phyloP scores from a whole-genome alignment of 1,140 invertebrate species.

The Mizuhopecten yessoensis region DNA sequence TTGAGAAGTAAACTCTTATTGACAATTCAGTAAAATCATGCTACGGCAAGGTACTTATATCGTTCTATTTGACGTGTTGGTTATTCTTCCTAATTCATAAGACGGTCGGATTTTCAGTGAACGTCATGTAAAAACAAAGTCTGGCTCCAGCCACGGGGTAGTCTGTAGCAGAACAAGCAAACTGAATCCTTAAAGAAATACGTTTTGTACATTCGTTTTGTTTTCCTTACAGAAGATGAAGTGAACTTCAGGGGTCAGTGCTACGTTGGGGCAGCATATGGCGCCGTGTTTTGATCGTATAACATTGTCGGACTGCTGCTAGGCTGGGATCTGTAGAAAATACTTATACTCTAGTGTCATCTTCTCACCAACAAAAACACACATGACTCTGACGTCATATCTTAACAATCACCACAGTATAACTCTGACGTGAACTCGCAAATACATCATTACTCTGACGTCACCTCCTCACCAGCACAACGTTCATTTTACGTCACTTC shows the following conservation, averaged over 20 bases:
- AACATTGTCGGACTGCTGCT: neutral
- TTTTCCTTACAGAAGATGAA: neutral
- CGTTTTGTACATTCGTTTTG: neutral
- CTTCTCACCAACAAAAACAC: too few species aligned
- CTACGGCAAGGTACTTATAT: neutral
- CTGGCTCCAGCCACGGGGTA: neutral
- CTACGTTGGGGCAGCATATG: neutral
- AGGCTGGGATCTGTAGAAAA: too few species aligned
- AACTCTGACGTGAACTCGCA: too few species aligned
- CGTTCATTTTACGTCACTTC: too few species aligned
- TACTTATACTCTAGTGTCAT: too few species aligned
- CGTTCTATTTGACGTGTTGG: neutral
- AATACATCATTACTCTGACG: too few species aligned
- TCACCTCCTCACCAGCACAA: too few species aligned
- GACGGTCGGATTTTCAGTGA: neutral
- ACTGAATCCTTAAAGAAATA: constrained; percentile 16
- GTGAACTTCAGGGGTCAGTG: neutral
- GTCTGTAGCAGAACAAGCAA: constrained; percentile 9
- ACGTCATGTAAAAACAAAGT: neutral
- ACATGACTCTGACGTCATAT: too few species aligned
- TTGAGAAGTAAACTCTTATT: too few species aligned
- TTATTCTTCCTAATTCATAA: neutral
- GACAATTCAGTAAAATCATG: too few species aligned
- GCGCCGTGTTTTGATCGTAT: neutral
- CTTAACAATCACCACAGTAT: too few species aligned